Conservation (phyloP, 1,140 invertebrate genomes). For the Sitodiplosis mosellana region DNA sequence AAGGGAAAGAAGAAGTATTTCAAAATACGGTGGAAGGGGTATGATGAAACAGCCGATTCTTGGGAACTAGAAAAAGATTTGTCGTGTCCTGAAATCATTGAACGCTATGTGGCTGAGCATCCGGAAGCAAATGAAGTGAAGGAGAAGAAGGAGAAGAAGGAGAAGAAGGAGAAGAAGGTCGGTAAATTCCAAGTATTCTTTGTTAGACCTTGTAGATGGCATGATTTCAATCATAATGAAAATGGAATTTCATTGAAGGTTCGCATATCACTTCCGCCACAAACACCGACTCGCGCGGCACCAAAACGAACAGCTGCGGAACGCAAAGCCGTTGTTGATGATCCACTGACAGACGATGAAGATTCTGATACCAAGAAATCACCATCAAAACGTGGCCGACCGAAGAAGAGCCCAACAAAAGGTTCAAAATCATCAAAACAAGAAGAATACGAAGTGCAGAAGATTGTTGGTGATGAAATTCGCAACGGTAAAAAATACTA, state of each 20-base stretch:
- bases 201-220: neutral
- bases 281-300: too few relatives aligned
- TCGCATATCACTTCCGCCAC: neutral
- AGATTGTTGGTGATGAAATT: constrained; percentile 44
- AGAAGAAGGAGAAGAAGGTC: neutral
- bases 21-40: constrained; percentile 68
- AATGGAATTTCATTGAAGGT: neutral
- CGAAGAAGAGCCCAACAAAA: too few relatives aligned
- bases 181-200: neutral
- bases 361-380: too few relatives aligned
- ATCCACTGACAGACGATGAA: too few relatives aligned
- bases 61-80: constrained; percentile 65
- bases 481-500: constrained; percentile 49
- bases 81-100: constrained; percentile 44
- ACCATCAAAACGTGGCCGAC: too few relatives aligned
- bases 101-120: neutral
- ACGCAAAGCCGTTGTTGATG: too few relatives aligned
- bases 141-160: constrained; percentile 30
- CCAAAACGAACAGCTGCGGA: too few relatives aligned
- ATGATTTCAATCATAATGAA: neutral
- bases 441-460: constrained; percentile 50
- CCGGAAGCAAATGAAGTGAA: neutral
- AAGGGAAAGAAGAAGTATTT: constrained; percentile 49
- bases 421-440: constrained; percentile 11
- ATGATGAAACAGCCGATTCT: constrained; percentile 47